Evolutionary conservation across 2,113 vertebrate genomes (phyloP).

Genomic region (Amphiprion ocellaris): DNA sequence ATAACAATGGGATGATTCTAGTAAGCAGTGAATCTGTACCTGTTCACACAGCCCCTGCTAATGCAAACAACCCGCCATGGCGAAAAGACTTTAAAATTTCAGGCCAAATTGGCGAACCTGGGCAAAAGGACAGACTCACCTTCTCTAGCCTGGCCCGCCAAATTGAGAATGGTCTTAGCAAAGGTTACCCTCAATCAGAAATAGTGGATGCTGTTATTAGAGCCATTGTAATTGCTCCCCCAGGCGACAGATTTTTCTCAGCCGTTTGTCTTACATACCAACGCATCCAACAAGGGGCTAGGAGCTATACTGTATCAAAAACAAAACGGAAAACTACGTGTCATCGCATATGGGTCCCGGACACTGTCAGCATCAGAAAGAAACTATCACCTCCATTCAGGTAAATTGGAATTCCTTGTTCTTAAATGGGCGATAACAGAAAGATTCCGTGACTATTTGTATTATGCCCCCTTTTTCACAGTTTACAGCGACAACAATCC

Average conservation of each 20-base stretch:
- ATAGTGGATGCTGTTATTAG: background rate
- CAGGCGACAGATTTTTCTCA: background rate
- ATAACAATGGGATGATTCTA: background rate
- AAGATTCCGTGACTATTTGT: no score
- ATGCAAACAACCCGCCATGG: background rate
- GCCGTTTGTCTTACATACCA: background rate
- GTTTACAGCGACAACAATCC: background rate
- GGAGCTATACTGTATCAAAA: background rate
- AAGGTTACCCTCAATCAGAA: constrained; percentile 2
- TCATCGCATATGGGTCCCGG: no score
- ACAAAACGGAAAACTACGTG: no score
- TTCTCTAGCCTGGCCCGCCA: constrained; percentile 1
- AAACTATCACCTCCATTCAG: no score
- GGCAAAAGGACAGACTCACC: constrained; percentile 1
- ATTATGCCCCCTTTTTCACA: no score
- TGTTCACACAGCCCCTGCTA: background rate
- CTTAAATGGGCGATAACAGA: no score
- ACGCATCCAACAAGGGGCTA: background rate
- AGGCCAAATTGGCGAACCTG: background rate
- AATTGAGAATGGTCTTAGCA: constrained; percentile 1
- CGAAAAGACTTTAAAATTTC: constrained; percentile 1
- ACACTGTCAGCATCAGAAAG: no score
- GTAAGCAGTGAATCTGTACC: no score
- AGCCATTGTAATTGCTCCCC: background rate
- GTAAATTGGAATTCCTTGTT: no score